Evolutionary conservation across 2,113 vertebrate genomes (phyloP), one percentile per base, ranked within the genome.

Genomic region (Pardalotus punctatus): DNA sequence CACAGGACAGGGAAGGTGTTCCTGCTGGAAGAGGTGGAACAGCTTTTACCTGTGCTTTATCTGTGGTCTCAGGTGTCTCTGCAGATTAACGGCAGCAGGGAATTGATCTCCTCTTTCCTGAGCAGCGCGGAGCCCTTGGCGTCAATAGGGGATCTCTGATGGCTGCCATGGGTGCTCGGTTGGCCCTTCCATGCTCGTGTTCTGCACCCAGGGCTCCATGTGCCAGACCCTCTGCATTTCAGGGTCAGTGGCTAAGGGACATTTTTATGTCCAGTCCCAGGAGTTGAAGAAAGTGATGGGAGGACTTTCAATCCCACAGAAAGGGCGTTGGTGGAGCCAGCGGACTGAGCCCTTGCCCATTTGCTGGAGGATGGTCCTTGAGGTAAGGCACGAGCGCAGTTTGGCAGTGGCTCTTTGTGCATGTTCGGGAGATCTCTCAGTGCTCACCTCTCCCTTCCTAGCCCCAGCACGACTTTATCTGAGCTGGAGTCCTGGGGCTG

Each of bases 321-420:
- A 20, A 7, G 5, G 0, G 0, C 0, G 0, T 6, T 69, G 80
- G 22, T 66, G 50, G 22, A 78, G 45, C 28, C 0, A 1, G 15
- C 21, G 48, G 35, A 25, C 4, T 18, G 76, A 60, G 64, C 21
- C 31, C 4, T 13, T 10, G 18, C 29, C n/a, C 0, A 0, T 62
- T 43, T 38, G 11, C 82, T 51, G 51, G 12, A 69, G 42, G 24
- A 12, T 13, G 45, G 4, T 23, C 40, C 50, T 13, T 28, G 1
- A 5, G 53, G 50, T 36, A 18, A 66, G 36, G 62, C 28, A 81
- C 5, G 28, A 29, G 28, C 8, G 33, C 23, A 21, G 12, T 21
- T 38, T 38, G 22, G 33, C 1, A 1, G 33, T 2, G 4, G 5
- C 3, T 43, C 4, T 5, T 6, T 25, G 28, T 3, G 50, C 22